Evolutionary conservation across 2,888 invertebrate species (phyloP), one percentile per base, ranked within the genome.

Genomic region (Dusona sp.): DNA sequence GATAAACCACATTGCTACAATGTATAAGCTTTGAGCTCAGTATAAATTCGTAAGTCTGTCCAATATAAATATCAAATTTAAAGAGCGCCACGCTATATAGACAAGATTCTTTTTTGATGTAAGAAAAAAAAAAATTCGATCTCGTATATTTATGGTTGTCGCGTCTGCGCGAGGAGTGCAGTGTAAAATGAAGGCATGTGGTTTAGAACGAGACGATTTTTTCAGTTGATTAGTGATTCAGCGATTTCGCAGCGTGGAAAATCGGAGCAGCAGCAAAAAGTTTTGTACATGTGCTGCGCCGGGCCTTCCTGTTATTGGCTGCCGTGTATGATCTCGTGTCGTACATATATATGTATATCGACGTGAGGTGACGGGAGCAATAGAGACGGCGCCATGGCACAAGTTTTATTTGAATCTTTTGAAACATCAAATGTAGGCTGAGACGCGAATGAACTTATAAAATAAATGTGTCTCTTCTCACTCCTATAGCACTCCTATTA

Each of bases 381-480:
- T 84, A 74, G 80, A 83, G 87, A 81, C 84, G 84, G 85, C 88
- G 88, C 88, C 85, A 74, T 74, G 48, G 68, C 57, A 74, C 61
- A 45, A 65, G 42, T 54, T 86, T 88, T 84, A 88, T 86, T 88
- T 79, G 80, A 77, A 83, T 84, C 78, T 79, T 80, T 73, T 83
- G 70, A 88, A 88, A 88, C 79, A 88, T 87, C 86, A 85, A 82
- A 87, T 87, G 88, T 87, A 75, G 83, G 77, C 83, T 79, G 83
- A 78, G 74, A 68, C 67, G 88, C 68, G 85, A 88, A 85, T 88
- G 85, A 87, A 87, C 86, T 86, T 87, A 82, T 87, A 87, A 87
- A 88, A 81, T 74, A 73, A 81, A 81, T 81, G 80, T 73, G 73
- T 81, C 80, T 73, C 45, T 38, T 74, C 72, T 65, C 64, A 25